A percentile compares a stretch with the other conserved stretches of the same genome.
These are phyloP conservation scores for Ruditapes philippinarum DNA, from an alignment of 1,140 invertebrate genomes.

Conservation along the genomic window DNA sequence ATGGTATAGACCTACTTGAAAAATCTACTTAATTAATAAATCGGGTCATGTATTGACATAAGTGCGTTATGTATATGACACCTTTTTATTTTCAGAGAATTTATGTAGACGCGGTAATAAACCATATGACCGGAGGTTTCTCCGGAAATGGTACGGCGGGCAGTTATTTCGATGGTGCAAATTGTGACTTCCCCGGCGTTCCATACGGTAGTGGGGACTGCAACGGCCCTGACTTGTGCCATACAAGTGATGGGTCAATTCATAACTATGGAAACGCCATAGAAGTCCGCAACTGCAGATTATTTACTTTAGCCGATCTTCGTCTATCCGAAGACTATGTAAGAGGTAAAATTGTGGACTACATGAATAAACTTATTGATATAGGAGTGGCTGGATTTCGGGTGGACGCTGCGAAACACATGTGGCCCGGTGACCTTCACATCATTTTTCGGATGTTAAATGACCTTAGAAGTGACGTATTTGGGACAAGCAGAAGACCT, in stretches of 20 bases:
- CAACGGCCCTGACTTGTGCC: constrained; percentile 84
- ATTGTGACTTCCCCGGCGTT: constrained; percentile 87
- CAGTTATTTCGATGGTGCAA: constrained; percentile 84
- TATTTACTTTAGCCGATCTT: constrained; percentile 92
- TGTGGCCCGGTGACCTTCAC: constrained; percentile 83
- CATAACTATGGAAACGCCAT: constrained; percentile 84
- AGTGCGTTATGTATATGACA: too few relatives aligned
- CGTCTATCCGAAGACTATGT: constrained; percentile 91
- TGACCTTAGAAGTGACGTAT: constrained; percentile 86
- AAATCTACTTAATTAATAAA: too few relatives aligned
- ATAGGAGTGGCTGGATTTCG: constrained; percentile 92
- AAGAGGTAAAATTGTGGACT: constrained; percentile 87
- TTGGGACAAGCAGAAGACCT: constrained; percentile 71
- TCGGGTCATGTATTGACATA: too few relatives aligned
- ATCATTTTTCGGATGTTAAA: constrained; percentile 87
- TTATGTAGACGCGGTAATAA: constrained; percentile 91
- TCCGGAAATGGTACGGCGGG: constrained; percentile 85
- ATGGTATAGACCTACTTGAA: too few relatives aligned
- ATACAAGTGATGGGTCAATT: constrained; percentile 80
- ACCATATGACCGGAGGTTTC: constrained; percentile 93
- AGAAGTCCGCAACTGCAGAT: constrained; percentile 90
- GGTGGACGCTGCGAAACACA: constrained; percentile 84
- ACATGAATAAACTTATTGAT: constrained; percentile 88
- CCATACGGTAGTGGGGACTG: constrained; percentile 86
- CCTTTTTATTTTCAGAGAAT: neutral